Conservation (phyloP, 1,140 invertebrate species). For the Vanessa tameamea region DNA sequence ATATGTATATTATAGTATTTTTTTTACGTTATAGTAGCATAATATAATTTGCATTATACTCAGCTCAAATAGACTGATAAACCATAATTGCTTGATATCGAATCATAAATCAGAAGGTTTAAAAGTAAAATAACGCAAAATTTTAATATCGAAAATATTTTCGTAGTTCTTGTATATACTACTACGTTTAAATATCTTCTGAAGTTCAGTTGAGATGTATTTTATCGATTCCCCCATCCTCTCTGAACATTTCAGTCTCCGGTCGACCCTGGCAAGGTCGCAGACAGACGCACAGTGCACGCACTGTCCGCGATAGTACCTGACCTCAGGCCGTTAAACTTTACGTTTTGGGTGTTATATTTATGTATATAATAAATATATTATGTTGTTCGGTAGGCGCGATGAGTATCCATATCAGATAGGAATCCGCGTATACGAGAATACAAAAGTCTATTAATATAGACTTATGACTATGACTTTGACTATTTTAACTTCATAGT, state of each 20-base stretch:
- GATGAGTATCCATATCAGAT: neutral
- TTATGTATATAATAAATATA: neutral
- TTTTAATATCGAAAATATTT: neutral
- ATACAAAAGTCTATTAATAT: no score
- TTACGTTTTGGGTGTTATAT: constrained; percentile 8
- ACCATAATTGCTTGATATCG: no score
- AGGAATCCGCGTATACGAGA: no score
- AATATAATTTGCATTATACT: no score
- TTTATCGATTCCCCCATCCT: constrained; percentile 38
- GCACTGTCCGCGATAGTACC: constrained; percentile 38
- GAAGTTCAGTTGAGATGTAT: neutral
- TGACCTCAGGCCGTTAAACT: constrained; percentile 49
- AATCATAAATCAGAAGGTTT: no score
- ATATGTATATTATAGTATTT: no score
- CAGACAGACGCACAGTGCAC: constrained; percentile 64
- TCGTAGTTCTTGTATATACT: no score
- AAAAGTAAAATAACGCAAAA: no score
- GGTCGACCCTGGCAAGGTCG: constrained; percentile 75
- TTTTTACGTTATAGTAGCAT: no score
- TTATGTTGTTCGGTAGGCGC: constrained; percentile 1
- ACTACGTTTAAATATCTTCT: neutral
- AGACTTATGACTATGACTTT: no score
- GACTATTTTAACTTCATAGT: no score
- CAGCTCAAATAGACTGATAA: no score
- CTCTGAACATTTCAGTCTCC: constrained; percentile 56